Base-by-base conservation (phyloP, 2,113 vertebrate species). In the Theristicus caerulescens region DNA sequence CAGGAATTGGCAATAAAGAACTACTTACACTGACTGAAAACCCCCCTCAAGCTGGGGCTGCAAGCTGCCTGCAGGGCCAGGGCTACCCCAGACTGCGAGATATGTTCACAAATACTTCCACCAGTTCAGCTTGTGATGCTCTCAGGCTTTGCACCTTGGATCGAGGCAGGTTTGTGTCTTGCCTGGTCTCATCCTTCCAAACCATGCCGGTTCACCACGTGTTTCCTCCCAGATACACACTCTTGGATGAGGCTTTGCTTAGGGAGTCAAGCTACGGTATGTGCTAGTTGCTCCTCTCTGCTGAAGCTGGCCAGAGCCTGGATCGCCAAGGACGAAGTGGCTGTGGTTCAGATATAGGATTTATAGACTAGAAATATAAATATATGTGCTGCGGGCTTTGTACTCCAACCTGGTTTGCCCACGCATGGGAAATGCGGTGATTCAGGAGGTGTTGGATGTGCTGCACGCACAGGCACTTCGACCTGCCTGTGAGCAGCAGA, bases 401-500 rank as follows among this genome's bases (percentile, higher is more conserved):
- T 29, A 4, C 5, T 25, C 25, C 4, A 7, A 25, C 71, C 34
- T 61, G 64, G 26, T 73, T 89, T 42, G 46, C 51, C 24, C 22
- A 13, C 0, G 0, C 2, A 2, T 61, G 65, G 51, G 49, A 27
- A 64, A 17, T 0, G 0, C 0, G 4, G 36, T 26, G 42, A 6
- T 47, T 13, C 0, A 2, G 40, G 40, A 79, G 36, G 34, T 2
- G 9, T 8, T 7, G 11, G 44, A 22, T 0, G 5, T 32, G 55
- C 64, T 38, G 34, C 2, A 0, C 38, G 4, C 34, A 4, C 26
- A 3, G 19, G 17, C 6, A 2, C 38, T 51, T 49, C 4, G 15
- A 8, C 46, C 17, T 16, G 38, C 31, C 10, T 0, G 4, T 0
- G 0, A 46, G 79, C 55, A 54, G 72, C 72, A 42, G 64, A 22